Conservation (phyloP, 1,140 invertebrate genomes). For the Samia ricini region DNA sequence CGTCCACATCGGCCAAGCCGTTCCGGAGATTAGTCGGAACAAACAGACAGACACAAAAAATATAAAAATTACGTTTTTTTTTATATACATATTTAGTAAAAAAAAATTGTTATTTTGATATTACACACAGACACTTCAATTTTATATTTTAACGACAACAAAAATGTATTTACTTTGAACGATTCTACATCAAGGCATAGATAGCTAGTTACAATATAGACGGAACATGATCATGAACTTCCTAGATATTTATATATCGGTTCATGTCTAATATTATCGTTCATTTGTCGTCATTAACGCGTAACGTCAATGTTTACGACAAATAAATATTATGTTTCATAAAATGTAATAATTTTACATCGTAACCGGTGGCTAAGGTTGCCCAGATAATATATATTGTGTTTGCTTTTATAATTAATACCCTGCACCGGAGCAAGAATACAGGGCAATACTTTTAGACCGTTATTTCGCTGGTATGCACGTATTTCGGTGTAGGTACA, state of each 20-base stretch:
- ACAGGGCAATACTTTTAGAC: background rate
- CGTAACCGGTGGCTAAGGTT: background rate
- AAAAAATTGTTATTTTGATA: too few species aligned
- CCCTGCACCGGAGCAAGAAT: background rate
- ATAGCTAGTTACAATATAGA: too few species aligned
- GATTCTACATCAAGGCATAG: too few species aligned
- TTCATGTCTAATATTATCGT: background rate
- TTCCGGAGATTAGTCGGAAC: too few species aligned
- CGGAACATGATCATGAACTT: constrained; percentile 5
- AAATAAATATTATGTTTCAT: constrained; percentile 18
- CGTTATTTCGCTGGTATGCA: background rate
- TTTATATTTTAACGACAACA: too few species aligned
- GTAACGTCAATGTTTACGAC: constrained; percentile 5
- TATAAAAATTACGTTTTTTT: too few species aligned
- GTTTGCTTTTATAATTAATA: background rate
- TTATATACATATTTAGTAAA: too few species aligned
- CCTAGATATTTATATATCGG: background rate
- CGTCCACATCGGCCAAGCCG: too few species aligned
- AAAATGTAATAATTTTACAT: constrained; percentile 5
- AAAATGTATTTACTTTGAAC: too few species aligned
- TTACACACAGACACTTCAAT: too few species aligned
- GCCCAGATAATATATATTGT: background rate
- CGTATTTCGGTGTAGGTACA: background rate
- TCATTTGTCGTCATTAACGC: background rate
- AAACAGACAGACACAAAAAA: too few species aligned